Evolutionary conservation across 2,888 invertebrate species (phyloP), one percentile per base, ranked within the genome.

Genomic region (Platycheirus albimanus): DNA sequence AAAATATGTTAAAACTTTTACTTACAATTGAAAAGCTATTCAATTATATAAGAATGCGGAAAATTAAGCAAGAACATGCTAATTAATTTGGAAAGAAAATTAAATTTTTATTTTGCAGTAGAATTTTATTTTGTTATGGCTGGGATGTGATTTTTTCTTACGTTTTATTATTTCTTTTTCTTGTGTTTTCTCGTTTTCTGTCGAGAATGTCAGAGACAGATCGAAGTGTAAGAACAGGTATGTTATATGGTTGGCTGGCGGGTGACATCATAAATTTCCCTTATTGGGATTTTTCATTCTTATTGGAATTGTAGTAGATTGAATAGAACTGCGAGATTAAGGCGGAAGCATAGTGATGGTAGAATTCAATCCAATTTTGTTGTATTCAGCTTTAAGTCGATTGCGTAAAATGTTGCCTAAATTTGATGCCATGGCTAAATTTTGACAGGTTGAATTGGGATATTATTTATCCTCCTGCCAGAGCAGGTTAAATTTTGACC

Each of bases 61-160:
- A 58, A 45, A 38, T 63, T 78, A 66, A 43, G 51, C 17, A 78
- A 56, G 67, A 72, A 72, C 83, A 83, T 83, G 49, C 78, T 83
- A 78, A 47, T 54, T 56, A 13, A 13, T 72, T 56, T 58, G 43
- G 47, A 66, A 24, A 67, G n/a, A n/a, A 64, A 74, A 19, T 36
- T 24, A 19, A n/a, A 63, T 43, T 64, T 80, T 72, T 51, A 63
- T 74, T 64, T 64, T 13, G 54, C 41, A 63, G 43, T 7, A 33
- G 54, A 38, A 61, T 30, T 61, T 30, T 58, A 83, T 58, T 83
- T 83, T 83, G 83, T 78, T 83, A 74, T 83, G 77, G 77, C 83
- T 78, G 17, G 20, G 83, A 74, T 63, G 69, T 69, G 69, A 67
- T 72, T 77, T 66, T 54, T 54, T 61, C 43, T 56, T n/a, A n/a